Percentiles rank a stretch among this genome's conserved stretches.
Conservation (phyloP, 2,113 vertebrate genomes). For the Notothenia rossii region DNA sequence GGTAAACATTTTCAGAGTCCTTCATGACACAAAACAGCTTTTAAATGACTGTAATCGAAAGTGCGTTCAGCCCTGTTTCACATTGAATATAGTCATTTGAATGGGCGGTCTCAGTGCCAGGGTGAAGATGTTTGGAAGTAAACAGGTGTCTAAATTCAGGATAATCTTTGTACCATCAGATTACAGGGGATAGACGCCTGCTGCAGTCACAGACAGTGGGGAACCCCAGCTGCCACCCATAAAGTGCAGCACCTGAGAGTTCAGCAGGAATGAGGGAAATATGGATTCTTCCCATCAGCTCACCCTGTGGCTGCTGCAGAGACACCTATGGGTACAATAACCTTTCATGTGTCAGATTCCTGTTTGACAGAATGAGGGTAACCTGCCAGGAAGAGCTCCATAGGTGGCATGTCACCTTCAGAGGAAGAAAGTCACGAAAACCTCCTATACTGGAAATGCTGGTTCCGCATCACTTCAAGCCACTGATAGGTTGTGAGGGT, state of each 20-base stretch:
- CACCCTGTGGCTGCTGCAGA: neutral
- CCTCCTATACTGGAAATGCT: neutral
- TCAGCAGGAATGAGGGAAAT: neutral
- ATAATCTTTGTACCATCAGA: neutral
- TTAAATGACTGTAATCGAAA: constrained; percentile 7
- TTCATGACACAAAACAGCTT: neutral
- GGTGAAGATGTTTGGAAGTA: constrained; percentile 3
- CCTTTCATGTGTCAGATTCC: constrained; percentile 12
- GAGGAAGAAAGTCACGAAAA: neutral
- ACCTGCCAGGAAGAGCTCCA: constrained; percentile 8
- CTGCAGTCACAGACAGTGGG: neutral
- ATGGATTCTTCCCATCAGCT: neutral
- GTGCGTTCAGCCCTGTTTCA: neutral
- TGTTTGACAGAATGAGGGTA: neutral
- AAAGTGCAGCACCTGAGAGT: neutral
- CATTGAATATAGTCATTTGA: constrained; percentile 1
- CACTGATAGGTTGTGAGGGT: neutral
- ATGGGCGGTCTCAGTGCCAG: neutral
- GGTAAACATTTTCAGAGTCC: neutral
- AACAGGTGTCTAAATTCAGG: neutral
- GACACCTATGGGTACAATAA: neutral
- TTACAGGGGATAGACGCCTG: neutral
- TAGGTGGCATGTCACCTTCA: constrained; percentile 7
- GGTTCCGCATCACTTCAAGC: neutral
- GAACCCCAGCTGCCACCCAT: neutral